These are phyloP conservation scores for Bombus vancouverensis DNA, from an alignment of 1,140 invertebrate genomes.

Conservation along the genomic window DNA sequence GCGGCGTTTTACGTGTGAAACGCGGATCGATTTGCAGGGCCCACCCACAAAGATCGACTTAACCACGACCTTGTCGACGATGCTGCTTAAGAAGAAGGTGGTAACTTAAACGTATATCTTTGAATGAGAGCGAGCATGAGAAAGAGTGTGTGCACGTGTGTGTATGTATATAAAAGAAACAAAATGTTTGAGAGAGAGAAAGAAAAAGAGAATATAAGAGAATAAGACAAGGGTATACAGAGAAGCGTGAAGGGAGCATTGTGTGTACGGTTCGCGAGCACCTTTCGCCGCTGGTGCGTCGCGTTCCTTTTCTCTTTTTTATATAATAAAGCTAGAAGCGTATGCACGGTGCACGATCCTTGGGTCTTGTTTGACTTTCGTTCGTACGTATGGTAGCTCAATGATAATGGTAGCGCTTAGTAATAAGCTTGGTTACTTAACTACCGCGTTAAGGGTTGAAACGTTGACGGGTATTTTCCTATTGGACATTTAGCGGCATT, in stretches of 20 bases:
- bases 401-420: conserved; percentile 27
- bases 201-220: background rate
- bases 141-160: conserved; percentile 7
- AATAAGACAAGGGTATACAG: conserved; percentile 3
- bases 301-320: conserved; percentile 62
- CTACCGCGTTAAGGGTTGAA: conserved; percentile 33
- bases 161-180: background rate
- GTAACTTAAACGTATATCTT: conserved; percentile 37
- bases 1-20: conserved; percentile 41
- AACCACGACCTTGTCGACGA: conserved; percentile 34
- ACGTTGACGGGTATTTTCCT: conserved; percentile 19
- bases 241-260: conserved; percentile 24
- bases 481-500: conserved; percentile 5
- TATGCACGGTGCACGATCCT: conserved; percentile 17
- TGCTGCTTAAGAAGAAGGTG: conserved; percentile 32
- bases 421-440: conserved; percentile 41
- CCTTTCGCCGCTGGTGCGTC: background rate
- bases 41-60: conserved; percentile 45
- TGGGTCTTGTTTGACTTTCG: conserved; percentile 34
- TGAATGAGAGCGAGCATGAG: conserved; percentile 28
- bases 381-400: conserved; percentile 11
- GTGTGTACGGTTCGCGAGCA: conserved; percentile 35
- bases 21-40: conserved; percentile 43
- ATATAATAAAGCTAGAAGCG: conserved; percentile 72
- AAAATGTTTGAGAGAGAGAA: background rate